These are phyloP conservation scores for Seriola quinqueradiata DNA, from an alignment of 2,113 vertebrate species.

Conservation along the genomic window DNA sequence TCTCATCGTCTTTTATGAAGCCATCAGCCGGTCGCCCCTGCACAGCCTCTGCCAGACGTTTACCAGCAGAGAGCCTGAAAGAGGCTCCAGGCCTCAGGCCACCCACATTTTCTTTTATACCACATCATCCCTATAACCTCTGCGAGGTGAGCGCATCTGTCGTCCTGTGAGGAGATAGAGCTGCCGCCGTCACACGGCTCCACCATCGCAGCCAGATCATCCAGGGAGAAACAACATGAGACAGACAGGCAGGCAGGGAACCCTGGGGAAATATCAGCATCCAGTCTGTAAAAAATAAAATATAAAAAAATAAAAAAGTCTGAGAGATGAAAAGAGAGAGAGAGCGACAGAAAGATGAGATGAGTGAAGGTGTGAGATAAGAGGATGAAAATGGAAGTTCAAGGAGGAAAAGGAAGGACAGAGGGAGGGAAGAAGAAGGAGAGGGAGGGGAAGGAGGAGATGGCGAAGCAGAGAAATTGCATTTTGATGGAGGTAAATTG, in stretches of 20 bases:
- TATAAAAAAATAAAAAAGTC: neutral
- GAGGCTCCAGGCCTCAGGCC: slow-evolving; percentile 4
- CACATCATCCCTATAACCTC: slow-evolving; percentile 21
- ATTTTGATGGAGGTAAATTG: slow-evolving; percentile 78
- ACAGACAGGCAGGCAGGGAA: neutral
- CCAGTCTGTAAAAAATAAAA: neutral
- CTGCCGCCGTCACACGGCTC: neutral
- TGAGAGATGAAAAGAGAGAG: slow-evolving; percentile 34
- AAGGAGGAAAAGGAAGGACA: slow-evolving; percentile 27
- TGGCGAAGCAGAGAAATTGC: slow-evolving; percentile 62
- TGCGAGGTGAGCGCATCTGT: neutral
- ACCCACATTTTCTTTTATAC: slow-evolving; percentile 2
- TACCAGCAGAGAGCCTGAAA: slow-evolving; percentile 4
- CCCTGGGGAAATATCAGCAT: slow-evolving; percentile 60
- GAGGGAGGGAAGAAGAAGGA: neutral
- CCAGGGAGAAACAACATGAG: slow-evolving; percentile 27
- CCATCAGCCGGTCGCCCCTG: neutral
- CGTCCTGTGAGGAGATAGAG: neutral
- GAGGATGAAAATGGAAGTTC: slow-evolving; percentile 14
- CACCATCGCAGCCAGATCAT: neutral
- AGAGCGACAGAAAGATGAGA: slow-evolving; percentile 10
- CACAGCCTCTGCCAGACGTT: neutral
- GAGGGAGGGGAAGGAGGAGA: slow-evolving; percentile 16
- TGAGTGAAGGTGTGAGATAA: slow-evolving; percentile 35
- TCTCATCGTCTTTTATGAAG: slow-evolving; percentile 22